Conservation (phyloP, 2,888 invertebrate genomes). For the Oasisia sp. region DNA sequence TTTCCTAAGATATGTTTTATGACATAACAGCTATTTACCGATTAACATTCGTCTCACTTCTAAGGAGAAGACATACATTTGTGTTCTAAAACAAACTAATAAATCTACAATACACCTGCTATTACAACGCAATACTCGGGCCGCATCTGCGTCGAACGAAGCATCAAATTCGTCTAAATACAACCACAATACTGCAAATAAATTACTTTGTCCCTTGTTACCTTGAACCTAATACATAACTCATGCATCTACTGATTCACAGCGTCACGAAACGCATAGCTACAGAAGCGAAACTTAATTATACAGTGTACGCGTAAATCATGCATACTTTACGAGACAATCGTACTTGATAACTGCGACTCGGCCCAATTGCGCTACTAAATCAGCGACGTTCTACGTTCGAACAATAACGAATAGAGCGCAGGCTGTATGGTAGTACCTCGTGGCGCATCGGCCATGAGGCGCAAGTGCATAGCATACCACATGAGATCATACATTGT, state of each 20-base stretch:
- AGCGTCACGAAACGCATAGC: background rate
- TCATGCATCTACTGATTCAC: background rate
- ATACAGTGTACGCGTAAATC: background rate
- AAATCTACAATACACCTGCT: background rate
- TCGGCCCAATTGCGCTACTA: slow-evolving; percentile 3
- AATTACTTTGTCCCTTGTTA: background rate
- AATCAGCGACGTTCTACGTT: background rate
- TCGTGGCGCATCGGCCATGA: background rate
- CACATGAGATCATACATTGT: background rate
- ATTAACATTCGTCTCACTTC: too few relatives aligned
- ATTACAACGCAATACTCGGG: background rate
- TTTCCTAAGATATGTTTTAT: too few relatives aligned
- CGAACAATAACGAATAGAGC: background rate
- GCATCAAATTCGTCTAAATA: background rate
- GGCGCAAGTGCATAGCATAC: background rate
- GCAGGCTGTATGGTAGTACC: background rate
- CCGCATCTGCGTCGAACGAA: background rate
- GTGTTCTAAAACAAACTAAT: too few relatives aligned
- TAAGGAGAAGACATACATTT: too few relatives aligned
- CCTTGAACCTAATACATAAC: background rate
- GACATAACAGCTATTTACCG: too few relatives aligned
- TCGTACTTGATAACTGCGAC: background rate
- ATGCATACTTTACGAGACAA: background rate
- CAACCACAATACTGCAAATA: background rate
- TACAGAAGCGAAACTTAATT: background rate